Conservation (phyloP, 2,797 vertebrate species). For the Eurystomus glaucurus region DNA sequence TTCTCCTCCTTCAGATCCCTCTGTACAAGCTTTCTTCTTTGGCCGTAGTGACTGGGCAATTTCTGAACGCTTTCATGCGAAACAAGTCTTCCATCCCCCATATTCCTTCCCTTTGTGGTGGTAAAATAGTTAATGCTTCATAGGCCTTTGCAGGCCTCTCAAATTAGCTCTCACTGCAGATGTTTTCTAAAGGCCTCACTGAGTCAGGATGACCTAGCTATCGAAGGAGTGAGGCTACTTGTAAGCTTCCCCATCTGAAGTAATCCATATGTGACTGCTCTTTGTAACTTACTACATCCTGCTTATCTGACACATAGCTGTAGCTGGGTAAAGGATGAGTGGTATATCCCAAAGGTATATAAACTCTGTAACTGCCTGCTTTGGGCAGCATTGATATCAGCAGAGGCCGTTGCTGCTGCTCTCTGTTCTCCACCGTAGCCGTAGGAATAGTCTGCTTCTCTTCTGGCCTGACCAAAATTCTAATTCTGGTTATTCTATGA, state of each 20-base stretch:
- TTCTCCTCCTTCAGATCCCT: not conserved
- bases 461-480: not conserved
- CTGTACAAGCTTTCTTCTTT: not conserved
- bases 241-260: not conserved
- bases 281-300: not conserved
- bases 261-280: not conserved
- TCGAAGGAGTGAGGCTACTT: not conserved
- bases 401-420: fast-evolving
- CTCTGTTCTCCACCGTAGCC: not conserved
- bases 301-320: not conserved
- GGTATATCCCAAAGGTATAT: not conserved
- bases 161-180: not conserved
- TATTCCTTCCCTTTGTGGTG: not conserved
- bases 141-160: not conserved
- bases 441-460: not conserved
- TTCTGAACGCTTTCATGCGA: not conserved
- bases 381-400: not conserved
- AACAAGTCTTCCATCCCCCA: not conserved
- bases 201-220: not conserved
- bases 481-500: not conserved
- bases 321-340: not conserved
- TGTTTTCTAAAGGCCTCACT: not conserved
- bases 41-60: not conserved
- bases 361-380: not conserved
- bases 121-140: not conserved